Conservation (phyloP, 2,888 invertebrate species). For the Sarcophaga caerulescens region DNA sequence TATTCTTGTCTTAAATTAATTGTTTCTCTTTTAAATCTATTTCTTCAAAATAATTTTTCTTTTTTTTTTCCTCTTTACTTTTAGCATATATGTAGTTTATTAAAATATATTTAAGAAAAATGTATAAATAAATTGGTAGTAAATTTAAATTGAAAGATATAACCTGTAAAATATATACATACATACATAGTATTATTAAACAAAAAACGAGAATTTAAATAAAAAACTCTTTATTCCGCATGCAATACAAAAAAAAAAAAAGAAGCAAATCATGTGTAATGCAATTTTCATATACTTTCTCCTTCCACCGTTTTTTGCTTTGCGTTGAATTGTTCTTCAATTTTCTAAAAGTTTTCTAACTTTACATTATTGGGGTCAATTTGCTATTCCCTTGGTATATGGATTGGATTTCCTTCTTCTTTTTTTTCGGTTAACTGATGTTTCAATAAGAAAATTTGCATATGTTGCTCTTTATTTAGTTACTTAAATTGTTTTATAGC, state of each 20-base stretch:
- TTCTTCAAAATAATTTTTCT: background rate
- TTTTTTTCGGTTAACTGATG: conserved; percentile 13
- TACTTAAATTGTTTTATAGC: conserved; percentile 3
- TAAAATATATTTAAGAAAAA: background rate
- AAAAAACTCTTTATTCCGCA: conserved; percentile 14
- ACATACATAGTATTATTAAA: conserved; percentile 14
- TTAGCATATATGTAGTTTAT: background rate
- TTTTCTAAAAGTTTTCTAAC: conserved; percentile 4
- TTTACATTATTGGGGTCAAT: conserved; percentile 30
- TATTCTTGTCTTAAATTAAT: background rate
- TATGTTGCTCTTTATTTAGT: conserved; percentile 24
- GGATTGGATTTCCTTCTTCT: background rate
- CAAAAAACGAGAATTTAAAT: conserved; percentile 10
- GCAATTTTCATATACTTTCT: conserved; percentile 4
- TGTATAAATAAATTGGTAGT: conserved; percentile 48
- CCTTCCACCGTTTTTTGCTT: background rate
- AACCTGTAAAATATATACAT: background rate
- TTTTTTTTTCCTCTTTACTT: background rate
- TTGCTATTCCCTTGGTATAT: conserved; percentile 6
- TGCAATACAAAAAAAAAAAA: background rate
- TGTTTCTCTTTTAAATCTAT: conserved; percentile 28
- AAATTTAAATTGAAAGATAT: conserved; percentile 46
- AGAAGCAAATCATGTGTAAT: conserved; percentile 11
- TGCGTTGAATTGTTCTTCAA: conserved; percentile 2
- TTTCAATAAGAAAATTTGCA: conserved; percentile 10